Percentiles rank a stretch among this genome's conserved stretches.
Conservation (phyloP, 1,140 invertebrate species). For the Colletes latitarsis region DNA sequence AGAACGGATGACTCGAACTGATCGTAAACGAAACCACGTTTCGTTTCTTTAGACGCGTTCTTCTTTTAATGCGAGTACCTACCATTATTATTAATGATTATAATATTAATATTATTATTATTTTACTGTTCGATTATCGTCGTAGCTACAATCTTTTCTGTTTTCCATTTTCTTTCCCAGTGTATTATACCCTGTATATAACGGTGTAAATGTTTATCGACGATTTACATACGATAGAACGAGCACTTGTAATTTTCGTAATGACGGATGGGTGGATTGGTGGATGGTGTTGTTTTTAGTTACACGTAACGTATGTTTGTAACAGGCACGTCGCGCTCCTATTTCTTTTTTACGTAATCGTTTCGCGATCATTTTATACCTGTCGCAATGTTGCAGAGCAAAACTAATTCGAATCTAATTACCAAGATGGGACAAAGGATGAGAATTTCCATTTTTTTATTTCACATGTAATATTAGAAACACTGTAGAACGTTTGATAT, state of each 20-base stretch:
- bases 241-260: conserved; percentile 73
- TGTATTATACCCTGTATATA: conserved; percentile 75
- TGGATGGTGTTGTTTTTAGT: conserved; percentile 63
- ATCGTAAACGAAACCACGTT: conserved; percentile 16
- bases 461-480: too few relatives aligned
- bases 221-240: conserved; percentile 60
- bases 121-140: conserved; percentile 36
- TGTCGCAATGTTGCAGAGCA: conserved; percentile 27
- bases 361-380: conserved; percentile 36
- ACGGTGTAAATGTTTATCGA: conserved; percentile 73
- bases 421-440: too few relatives aligned
- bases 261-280: conserved; percentile 57
- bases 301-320: conserved; percentile 47
- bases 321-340: conserved; percentile 36
- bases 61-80: conserved; percentile 36
- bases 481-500: too few relatives aligned
- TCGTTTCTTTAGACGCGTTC: conserved; percentile 27
- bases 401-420: too few relatives aligned
- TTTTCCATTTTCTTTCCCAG: conserved; percentile 45
- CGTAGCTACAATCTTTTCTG: conserved; percentile 50
- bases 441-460: too few relatives aligned
- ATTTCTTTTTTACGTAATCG: conserved; percentile 23
- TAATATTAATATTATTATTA: conserved; percentile 38
- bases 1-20: conserved; percentile 10
- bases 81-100: conserved; percentile 8